Percentiles rank a stretch among this genome's conserved stretches.
phyloP scores from a whole-genome alignment of 1,140 invertebrate genomes.

The Caenorhabditis elegans region DNA sequence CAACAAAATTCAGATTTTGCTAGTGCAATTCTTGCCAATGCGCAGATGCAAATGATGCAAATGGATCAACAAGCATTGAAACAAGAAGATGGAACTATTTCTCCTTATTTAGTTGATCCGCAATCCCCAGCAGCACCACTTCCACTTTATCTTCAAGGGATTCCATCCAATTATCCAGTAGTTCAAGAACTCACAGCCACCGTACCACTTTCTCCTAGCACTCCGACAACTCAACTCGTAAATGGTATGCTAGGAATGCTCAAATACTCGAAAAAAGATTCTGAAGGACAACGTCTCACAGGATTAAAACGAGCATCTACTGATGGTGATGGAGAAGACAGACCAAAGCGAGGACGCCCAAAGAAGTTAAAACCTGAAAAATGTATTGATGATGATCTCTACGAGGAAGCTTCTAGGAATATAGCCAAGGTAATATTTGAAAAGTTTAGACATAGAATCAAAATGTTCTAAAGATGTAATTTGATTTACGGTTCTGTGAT shows the following conservation, averaged over 20 bases:
- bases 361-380: slow-evolving; percentile 43
- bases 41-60: slow-evolving; percentile 10
- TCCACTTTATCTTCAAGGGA: neutral
- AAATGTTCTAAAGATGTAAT: too few relatives aligned
- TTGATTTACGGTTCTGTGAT: too few relatives aligned
- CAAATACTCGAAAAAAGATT: neutral
- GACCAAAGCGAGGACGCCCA: slow-evolving; percentile 44
- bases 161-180: neutral
- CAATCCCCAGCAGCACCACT: neutral
- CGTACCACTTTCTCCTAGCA: neutral
- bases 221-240: neutral
- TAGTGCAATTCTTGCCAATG: neutral
- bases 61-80: neutral
- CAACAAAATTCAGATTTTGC: neutral
- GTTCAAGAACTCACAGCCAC: neutral
- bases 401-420: slow-evolving; percentile 1
- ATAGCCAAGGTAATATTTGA: neutral
- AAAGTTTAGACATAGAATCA: neutral
- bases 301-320: neutral
- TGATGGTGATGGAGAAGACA: neutral
- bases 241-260: slow-evolving; percentile 9
- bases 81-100: neutral
- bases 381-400: slow-evolving; percentile 46
- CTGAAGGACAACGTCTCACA: neutral
- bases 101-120: neutral